Percentiles rank a stretch among this genome's conserved stretches.
phyloP scores from a whole-genome alignment of 2,113 vertebrate species.

The Nicator chloris region DNA sequence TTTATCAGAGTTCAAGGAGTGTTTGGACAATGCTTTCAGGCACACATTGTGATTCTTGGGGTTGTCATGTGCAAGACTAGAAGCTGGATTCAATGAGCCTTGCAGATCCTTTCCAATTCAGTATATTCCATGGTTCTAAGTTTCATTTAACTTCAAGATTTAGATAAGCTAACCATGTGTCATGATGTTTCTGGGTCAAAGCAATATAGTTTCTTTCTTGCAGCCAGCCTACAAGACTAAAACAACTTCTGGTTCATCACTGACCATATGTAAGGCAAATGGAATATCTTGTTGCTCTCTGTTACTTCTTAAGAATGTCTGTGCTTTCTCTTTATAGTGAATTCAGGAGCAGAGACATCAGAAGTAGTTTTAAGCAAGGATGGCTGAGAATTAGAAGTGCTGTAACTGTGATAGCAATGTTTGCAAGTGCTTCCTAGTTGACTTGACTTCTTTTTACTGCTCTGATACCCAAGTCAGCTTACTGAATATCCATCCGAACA shows the following conservation, averaged over 20 bases:
- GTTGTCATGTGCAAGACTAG: not conserved
- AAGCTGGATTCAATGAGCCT: not conserved
- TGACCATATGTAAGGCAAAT: not conserved
- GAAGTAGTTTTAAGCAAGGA: not conserved
- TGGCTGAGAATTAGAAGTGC: not conserved
- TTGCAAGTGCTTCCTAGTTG: not conserved
- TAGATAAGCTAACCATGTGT: not conserved
- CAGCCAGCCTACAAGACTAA: not conserved
- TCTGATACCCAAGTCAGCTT: not conserved
- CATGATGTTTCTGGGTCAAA: not conserved
- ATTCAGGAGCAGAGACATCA: not conserved
- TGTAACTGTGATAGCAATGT: not conserved
- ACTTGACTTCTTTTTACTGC: not conserved
- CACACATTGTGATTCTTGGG: not conserved
- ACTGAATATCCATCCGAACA: not conserved
- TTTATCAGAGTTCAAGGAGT: not conserved
- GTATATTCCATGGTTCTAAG: not conserved
- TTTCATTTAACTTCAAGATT: not conserved
- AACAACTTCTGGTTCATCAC: not conserved
- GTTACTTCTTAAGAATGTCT: not conserved
- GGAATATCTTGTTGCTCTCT: not conserved
- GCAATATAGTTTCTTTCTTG: not conserved
- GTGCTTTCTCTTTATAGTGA: not conserved
- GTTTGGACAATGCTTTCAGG: not conserved
- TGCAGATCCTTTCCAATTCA: not conserved